phyloP scores from a whole-genome alignment of 2,888 invertebrate genomes.

The Tetropium fuscum region DNA sequence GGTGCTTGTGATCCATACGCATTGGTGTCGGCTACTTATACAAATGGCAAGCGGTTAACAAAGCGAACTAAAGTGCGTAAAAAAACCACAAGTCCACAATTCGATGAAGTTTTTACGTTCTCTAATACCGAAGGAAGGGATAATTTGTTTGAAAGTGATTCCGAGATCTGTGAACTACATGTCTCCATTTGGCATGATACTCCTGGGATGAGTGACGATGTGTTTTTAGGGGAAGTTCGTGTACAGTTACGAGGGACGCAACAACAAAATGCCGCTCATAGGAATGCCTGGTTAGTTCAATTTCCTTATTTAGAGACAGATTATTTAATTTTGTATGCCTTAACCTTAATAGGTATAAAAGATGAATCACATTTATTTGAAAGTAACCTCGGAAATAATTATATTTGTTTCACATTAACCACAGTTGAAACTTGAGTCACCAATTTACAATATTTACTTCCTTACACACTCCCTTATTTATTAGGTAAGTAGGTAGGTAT shows the following conservation, averaged over 20 bases:
- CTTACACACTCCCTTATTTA: no score
- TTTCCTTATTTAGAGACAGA: no score
- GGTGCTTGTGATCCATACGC: constrained; percentile 94
- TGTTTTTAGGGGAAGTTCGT: constrained; percentile 90
- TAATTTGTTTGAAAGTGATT: constrained; percentile 66
- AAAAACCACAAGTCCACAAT: constrained; percentile 91
- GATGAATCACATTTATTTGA: no score
- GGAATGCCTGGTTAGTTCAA: constrained; percentile 80
- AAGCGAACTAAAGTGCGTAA: constrained; percentile 88
- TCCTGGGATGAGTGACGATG: constrained; percentile 81
- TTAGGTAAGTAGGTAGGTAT: no score
- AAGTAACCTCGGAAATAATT: no score
- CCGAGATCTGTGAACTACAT: constrained; percentile 83
- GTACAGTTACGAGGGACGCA: constrained; percentile 81
- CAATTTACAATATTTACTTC: no score
- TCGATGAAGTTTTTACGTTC: constrained; percentile 89
- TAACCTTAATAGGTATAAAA: no score
- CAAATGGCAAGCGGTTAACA: constrained; percentile 82
- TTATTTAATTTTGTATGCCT: no score
- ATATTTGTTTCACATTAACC: no score
- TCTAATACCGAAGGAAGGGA: constrained; percentile 68
- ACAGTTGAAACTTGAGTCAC: no score
- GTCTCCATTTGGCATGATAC: constrained; percentile 90
- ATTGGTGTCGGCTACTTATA: constrained; percentile 78
- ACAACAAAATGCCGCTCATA: constrained; percentile 71